Evolutionary conservation across 2,888 invertebrate species (phyloP), one percentile per base, ranked within the genome.

Genomic region (Pseudococcus viburni): DNA sequence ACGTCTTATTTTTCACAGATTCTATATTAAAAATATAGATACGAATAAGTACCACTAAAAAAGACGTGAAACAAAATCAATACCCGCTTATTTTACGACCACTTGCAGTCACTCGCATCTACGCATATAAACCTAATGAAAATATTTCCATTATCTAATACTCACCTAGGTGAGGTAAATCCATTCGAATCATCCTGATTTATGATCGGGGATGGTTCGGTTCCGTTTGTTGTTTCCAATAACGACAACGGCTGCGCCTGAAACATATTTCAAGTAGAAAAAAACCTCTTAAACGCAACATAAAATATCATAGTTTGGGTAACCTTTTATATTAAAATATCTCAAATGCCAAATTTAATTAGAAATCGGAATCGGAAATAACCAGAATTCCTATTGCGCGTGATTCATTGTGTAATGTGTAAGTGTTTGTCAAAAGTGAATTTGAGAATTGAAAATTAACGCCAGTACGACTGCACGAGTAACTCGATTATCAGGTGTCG

Each of bases 191-290:
- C 90, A 26, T 90, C 90, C n/a, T 88, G 88, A 59, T 89, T 89
- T 73, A 89, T 85, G 48, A 90, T 90, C 9, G 90, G 90, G 33
- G 90, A 90, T 42, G 90, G 90, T 89, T 90, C 90, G n/a, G 89
- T 89, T 48, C 89, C 89, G 59, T 90, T 89, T 42, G 90, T 90
- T 0, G 90, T 88, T 68, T 90, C 90, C 77, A 90, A 86, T 19
- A 90, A 42, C 22, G 90, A 89, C 88, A 90, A 89, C 17, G 90
- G 90, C 88, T 90, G 90, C 33, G 90, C 90, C 90, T 90, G 88
- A 3, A 89, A 86, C 26, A 26, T 5, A 68, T 26, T 11, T 17
- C 19, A 68, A 33, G 26, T 2, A 33, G 26, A 33, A 33, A 83
- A 80, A 83, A 83, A 39, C 22, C 33, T 33, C 26, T 39, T n/a